These are phyloP conservation scores for Rynchops niger DNA, from an alignment of 2,113 vertebrate species.

Conservation along the genomic window DNA sequence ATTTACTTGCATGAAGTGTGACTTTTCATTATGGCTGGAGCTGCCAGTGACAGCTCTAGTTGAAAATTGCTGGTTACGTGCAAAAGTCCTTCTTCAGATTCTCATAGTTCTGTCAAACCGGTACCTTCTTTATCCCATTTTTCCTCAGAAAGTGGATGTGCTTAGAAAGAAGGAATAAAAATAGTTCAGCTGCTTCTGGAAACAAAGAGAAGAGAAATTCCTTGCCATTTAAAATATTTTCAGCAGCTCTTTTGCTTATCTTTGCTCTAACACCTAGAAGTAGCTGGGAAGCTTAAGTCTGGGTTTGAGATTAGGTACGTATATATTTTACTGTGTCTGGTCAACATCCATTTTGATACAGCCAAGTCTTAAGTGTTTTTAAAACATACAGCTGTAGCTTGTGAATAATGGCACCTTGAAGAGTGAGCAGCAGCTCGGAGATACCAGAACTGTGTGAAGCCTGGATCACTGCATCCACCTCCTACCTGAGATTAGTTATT, in stretches of 20 bases:
- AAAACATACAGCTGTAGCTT: neutral
- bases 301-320: neutral
- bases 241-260: constrained; percentile 18
- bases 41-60: neutral
- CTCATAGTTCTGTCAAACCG: neutral
- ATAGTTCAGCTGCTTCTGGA: neutral
- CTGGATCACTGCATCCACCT: neutral
- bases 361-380: neutral
- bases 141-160: neutral
- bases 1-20: neutral
- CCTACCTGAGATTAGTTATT: neutral
- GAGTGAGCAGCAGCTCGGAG: neutral
- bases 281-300: constrained; percentile 4
- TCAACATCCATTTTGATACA: neutral
- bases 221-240: neutral
- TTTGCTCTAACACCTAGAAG: neutral
- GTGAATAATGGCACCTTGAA: neutral
- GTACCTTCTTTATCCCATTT: neutral
- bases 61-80: neutral
- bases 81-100: neutral
- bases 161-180: neutral
- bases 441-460: neutral
- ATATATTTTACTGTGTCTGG: constrained; percentile 1
- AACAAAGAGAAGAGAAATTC: neutral
- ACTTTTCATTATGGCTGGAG: neutral